A percentile compares a stretch with the other conserved stretches of the same genome.
phyloP scores from a whole-genome alignment of 2,797 vertebrate species.

The Sebastes steindachneri region DNA sequence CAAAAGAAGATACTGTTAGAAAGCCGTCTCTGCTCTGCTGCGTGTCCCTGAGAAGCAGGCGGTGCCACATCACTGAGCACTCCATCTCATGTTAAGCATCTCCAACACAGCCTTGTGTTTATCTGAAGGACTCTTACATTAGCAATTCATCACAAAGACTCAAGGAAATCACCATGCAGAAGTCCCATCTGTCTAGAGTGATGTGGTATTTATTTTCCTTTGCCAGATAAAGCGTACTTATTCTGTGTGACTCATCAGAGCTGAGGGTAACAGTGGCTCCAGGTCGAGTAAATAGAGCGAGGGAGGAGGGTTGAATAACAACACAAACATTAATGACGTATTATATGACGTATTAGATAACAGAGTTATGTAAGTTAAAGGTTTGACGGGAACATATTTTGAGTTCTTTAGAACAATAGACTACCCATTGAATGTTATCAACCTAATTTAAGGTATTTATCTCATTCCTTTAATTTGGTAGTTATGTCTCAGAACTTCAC shows the following conservation, averaged over 20 bases:
- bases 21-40: not conserved
- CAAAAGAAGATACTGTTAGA: not conserved
- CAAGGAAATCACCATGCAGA: conserved; percentile 26
- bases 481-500: not conserved
- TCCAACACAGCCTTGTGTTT: conserved; percentile 41
- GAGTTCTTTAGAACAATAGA: not conserved
- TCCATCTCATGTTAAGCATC: conserved; percentile 32
- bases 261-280: conserved; percentile 10
- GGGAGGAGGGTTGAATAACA: conserved; percentile 1
- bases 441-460: not conserved
- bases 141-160: conserved; percentile 37
- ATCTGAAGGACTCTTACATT: conserved; percentile 49
- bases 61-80: conserved; percentile 9
- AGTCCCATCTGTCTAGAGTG: conserved; percentile 15
- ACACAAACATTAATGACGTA: not conserved
- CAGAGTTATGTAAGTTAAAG: not conserved
- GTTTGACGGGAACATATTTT: not conserved
- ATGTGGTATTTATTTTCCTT: conserved; percentile 30
- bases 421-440: not conserved
- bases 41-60: conserved; percentile 4
- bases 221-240: conserved; percentile 18
- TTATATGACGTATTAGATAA: not conserved
- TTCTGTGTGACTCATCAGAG: conserved; percentile 46
- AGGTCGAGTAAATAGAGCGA: conserved; percentile 1
- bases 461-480: not conserved